Percentiles rank a stretch among this genome's conserved stretches.
Evolutionary conservation across 2,113 vertebrate genomes (phyloP).

Genomic region (Anoura caudifer): DNA sequence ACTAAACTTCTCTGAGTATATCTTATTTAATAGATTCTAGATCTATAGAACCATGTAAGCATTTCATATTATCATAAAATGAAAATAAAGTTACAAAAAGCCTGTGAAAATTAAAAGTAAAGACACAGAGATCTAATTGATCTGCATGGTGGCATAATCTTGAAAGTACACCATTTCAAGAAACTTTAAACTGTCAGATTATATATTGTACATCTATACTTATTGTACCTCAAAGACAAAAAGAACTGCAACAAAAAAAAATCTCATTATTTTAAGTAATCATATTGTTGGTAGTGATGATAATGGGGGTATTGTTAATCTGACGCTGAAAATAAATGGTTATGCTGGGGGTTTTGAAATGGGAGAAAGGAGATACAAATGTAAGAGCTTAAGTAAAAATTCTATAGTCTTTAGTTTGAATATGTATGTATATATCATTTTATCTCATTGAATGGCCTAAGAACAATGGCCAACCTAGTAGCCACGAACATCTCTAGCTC

Average conservation of each 20-base stretch:
- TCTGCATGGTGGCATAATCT: neutral
- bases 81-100: neutral
- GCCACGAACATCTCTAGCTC: neutral
- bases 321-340: neutral
- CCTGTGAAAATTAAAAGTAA: neutral
- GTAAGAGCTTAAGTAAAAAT: conserved; percentile 7
- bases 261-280: neutral
- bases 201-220: neutral
- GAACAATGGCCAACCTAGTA: neutral
- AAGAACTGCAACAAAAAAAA: neutral
- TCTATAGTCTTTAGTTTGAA: neutral
- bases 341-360: neutral
- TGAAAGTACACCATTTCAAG: neutral
- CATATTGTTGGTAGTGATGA: neutral
- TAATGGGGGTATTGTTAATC: neutral
- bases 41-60: neutral
- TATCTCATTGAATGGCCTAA: neutral
- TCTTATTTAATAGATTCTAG: neutral
- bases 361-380: neutral
- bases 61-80: neutral
- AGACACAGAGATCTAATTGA: neutral
- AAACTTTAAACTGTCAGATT: neutral
- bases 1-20: neutral
- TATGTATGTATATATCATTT: neutral
- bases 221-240: neutral